phyloP scores from a whole-genome alignment of 2,113 vertebrate genomes.

The rabbit (Oryctolagus cuniculus) region DNA sequence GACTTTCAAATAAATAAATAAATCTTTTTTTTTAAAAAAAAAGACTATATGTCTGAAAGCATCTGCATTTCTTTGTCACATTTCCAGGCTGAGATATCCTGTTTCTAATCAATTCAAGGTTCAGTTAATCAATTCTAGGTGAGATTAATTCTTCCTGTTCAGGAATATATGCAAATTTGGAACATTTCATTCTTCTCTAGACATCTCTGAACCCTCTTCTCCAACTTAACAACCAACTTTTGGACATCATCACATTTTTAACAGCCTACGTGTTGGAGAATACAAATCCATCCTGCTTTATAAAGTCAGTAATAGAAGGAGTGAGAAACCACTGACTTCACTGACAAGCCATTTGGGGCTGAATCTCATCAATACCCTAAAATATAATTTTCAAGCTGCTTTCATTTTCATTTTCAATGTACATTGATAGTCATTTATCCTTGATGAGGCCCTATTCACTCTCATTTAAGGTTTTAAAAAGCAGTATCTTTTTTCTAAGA shows the following conservation, averaged over 20 bases:
- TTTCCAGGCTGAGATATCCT: neutral
- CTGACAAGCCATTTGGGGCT: neutral
- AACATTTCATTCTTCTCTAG: neutral
- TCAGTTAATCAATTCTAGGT: neutral
- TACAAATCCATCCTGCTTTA: neutral
- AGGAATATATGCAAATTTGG: neutral
- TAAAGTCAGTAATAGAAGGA: neutral
- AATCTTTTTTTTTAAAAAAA: too few relatives aligned
- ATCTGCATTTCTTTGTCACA: too few relatives aligned
- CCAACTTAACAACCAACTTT: neutral
- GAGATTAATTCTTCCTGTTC: neutral
- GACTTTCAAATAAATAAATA: too few relatives aligned
- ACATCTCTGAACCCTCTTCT: slow-evolving; percentile 4
- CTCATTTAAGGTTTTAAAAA: slow-evolving; percentile 43
- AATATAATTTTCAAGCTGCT: slow-evolving; percentile 40
- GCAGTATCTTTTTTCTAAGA: slow-evolving; percentile 24
- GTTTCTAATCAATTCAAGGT: neutral
- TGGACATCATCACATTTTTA: neutral
- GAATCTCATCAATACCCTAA: slow-evolving; percentile 10
- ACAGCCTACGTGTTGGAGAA: neutral
- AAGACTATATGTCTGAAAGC: neutral
- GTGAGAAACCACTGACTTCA: slow-evolving; percentile 10
- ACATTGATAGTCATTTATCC: neutral
- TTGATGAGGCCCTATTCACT: slow-evolving; percentile 33
- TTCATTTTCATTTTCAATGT: slow-evolving; percentile 28